phyloP scores from a whole-genome alignment of 2,888 invertebrate species.

The Malthinus flaveolus region DNA sequence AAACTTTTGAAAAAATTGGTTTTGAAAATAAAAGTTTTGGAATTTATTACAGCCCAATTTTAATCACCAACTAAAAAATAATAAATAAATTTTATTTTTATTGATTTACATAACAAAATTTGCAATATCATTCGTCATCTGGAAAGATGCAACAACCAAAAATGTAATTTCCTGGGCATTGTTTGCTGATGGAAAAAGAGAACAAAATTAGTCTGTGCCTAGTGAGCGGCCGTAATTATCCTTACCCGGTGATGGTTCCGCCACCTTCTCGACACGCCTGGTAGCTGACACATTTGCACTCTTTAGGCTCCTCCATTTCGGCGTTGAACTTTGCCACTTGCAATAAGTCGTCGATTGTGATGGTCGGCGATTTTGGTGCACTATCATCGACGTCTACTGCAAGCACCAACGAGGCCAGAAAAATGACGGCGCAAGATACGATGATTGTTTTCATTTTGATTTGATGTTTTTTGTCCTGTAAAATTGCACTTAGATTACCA shows the following conservation, averaged over 20 bases:
- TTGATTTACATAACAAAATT: no score
- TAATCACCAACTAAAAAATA: no score
- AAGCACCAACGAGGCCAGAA: background rate
- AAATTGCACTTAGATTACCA: background rate
- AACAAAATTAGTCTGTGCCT: no score
- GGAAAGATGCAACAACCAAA: slow-evolving; percentile 38
- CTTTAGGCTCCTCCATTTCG: no score
- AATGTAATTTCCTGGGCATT: slow-evolving; percentile 39
- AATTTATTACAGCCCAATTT: no score
- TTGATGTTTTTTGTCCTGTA: background rate
- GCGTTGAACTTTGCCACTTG: background rate
- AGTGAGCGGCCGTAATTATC: no score
- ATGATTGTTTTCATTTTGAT: background rate
- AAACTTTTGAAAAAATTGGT: no score
- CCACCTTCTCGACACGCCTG: background rate
- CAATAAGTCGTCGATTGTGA: no score
- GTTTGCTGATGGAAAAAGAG: slow-evolving; percentile 28
- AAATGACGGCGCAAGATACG: background rate
- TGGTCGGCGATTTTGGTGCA: background rate
- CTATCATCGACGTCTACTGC: background rate
- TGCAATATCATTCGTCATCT: background rate
- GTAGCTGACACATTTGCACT: no score
- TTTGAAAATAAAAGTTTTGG: no score
- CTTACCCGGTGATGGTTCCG: background rate
- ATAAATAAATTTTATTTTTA: no score